Evolutionary conservation across 2,888 invertebrate species (phyloP).

Genomic region (Cosmopolites sordidus): DNA sequence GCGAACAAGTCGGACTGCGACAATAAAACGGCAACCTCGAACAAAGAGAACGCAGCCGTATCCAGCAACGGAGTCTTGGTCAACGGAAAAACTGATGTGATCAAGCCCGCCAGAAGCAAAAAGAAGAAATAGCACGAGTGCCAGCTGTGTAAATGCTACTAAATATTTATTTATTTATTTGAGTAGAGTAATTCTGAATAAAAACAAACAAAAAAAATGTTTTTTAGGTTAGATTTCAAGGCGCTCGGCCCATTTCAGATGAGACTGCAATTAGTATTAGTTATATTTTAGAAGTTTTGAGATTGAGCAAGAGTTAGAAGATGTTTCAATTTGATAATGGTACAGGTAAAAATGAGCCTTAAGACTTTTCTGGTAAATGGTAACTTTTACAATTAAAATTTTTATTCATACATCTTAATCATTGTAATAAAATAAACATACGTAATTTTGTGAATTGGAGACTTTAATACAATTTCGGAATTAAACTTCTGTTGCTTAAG

Average conservation of each 20-base stretch:
- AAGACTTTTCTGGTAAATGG: no score
- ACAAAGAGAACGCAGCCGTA: slow-evolving; percentile 10
- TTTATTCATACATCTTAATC: no score
- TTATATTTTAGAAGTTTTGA: not conserved
- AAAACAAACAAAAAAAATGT: not conserved
- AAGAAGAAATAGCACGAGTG: slow-evolving; percentile 50
- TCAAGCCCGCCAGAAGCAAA: slow-evolving; percentile 48
- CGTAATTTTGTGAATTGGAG: no score
- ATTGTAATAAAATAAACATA: no score
- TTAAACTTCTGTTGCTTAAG: no score
- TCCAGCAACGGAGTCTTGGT: slow-evolving; percentile 18
- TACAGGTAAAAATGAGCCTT: no score
- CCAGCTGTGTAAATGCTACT: slow-evolving; percentile 36
- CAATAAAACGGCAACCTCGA: slow-evolving; percentile 3
- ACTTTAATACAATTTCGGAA: no score
- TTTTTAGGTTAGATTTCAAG: not conserved
- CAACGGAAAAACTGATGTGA: slow-evolving; percentile 27
- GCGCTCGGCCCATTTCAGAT: not conserved
- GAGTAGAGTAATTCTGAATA: not conserved
- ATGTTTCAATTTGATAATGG: no score
- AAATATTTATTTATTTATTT: slow-evolving; percentile 1
- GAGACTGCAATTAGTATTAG: slow-evolving; percentile 1
- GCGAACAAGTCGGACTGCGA: slow-evolving; percentile 1
- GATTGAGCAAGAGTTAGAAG: no score
- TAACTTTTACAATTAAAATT: no score